These are phyloP conservation scores for Diplodus puntazzo DNA, from an alignment of 2,797 vertebrate species.

Conservation along the genomic window DNA sequence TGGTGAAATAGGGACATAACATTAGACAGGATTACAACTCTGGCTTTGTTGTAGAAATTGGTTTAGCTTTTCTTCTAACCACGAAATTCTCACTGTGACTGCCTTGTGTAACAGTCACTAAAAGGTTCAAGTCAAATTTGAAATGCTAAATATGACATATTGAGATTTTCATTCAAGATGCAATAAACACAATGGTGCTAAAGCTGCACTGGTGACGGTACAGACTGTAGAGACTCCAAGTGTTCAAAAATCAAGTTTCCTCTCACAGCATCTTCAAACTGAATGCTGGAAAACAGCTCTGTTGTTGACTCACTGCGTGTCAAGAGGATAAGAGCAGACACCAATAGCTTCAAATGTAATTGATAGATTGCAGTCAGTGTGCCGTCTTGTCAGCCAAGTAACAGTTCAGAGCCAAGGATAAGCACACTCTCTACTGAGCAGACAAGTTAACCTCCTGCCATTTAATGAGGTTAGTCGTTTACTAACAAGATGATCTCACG, in stretches of 20 bases:
- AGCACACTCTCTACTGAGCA: conserved; percentile 47
- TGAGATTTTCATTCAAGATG: conserved; percentile 15
- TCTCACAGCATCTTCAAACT: background rate
- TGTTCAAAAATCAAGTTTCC: background rate
- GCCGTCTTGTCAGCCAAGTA: conserved; percentile 47
- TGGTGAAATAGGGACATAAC: background rate
- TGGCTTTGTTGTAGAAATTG: background rate
- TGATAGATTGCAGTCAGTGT: conserved; percentile 41
- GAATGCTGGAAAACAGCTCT: conserved; percentile 10
- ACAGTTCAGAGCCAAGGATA: conserved; percentile 57
- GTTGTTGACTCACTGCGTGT: background rate
- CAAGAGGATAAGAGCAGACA: conserved; percentile 12
- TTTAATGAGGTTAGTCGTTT: conserved; percentile 68
- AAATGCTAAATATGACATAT: background rate
- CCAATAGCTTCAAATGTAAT: conserved; percentile 31
- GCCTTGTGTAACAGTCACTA: background rate
- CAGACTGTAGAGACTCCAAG: background rate
- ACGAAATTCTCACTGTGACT: background rate
- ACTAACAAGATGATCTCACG: conserved; percentile 70
- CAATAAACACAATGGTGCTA: background rate
- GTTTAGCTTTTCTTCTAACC: background rate
- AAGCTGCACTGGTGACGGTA: background rate
- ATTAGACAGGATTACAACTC: background rate
- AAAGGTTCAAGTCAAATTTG: background rate
- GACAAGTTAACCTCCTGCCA: conserved; percentile 58